Conservation (phyloP, 2,888 invertebrate species). For the Elegia similella region DNA sequence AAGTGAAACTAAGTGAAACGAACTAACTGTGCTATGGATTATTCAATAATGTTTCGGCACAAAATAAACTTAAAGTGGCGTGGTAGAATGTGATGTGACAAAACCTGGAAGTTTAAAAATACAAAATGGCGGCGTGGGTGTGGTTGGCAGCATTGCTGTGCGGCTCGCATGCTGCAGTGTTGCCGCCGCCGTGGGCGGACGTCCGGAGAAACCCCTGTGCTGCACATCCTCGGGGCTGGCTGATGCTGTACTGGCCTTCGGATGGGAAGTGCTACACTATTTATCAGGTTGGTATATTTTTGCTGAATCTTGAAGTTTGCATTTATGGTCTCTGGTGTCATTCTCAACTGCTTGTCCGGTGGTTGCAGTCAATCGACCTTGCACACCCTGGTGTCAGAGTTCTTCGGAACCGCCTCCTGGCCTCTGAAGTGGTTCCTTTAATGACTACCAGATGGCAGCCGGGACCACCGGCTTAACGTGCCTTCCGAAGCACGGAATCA, state of each 20-base stretch:
- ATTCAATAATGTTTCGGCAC: background rate
- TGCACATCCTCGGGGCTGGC: constrained; percentile 90
- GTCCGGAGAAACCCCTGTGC: constrained; percentile 91
- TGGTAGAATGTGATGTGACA: constrained; percentile 15
- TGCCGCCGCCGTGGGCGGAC: constrained; percentile 94
- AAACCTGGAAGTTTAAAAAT: constrained; percentile 6
- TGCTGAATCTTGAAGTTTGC: too few relatives aligned
- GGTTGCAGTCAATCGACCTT: too few relatives aligned
- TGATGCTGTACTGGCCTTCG: constrained; percentile 91
- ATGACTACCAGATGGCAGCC: too few relatives aligned
- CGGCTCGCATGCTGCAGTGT: constrained; percentile 83
- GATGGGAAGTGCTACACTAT: constrained; percentile 94
- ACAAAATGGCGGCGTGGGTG: constrained; percentile 62
- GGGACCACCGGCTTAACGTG: too few relatives aligned
- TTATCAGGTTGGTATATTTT: constrained; percentile 82
- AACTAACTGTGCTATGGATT: background rate
- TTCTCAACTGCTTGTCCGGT: too few relatives aligned
- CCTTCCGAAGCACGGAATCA: too few relatives aligned
- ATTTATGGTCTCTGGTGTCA: too few relatives aligned
- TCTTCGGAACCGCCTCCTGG: too few relatives aligned
- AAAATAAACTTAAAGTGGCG: background rate
- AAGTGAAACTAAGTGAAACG: background rate
- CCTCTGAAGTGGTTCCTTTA: too few relatives aligned
- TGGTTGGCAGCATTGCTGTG: constrained; percentile 65
- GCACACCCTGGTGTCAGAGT: too few relatives aligned